These are phyloP conservation scores for Ryuthela nishihirai DNA, from an alignment of 2,888 invertebrate genomes.

Conservation along the genomic window DNA sequence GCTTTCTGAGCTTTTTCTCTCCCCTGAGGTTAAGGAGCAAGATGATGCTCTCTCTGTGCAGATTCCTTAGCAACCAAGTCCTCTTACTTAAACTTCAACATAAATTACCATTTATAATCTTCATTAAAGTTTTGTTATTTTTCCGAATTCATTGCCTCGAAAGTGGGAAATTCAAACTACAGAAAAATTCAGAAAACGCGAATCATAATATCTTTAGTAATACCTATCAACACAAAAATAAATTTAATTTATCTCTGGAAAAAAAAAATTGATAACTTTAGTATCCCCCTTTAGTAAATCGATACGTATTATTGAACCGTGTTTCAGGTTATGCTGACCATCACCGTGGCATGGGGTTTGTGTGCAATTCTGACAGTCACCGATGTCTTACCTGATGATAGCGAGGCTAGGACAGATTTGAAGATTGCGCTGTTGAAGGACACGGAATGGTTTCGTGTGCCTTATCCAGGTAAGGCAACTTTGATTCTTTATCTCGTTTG, in stretches of 20 bases:
- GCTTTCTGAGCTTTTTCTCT: too few species aligned
- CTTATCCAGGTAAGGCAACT: conserved; percentile 64
- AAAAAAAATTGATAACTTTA: not conserved
- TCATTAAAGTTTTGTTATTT: too few species aligned
- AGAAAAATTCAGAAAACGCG: not conserved
- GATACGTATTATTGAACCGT: not conserved
- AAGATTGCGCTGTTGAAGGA: conserved; percentile 50
- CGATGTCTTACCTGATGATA: conserved; percentile 7
- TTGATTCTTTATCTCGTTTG: too few species aligned
- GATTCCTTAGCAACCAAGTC: too few species aligned
- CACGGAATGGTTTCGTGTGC: conserved; percentile 74
- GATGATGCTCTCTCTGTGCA: too few species aligned
- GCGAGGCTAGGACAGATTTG: conserved; percentile 26
- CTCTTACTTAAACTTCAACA: too few species aligned
- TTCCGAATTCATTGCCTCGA: too few species aligned
- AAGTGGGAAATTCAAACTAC: not conserved
- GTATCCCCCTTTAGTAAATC: not conserved
- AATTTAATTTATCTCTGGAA: too few species aligned
- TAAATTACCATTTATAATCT: too few species aligned
- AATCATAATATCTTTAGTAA: too few species aligned
- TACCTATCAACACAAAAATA: too few species aligned
- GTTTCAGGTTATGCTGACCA: conserved; percentile 29
- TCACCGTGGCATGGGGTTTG: conserved; percentile 22
- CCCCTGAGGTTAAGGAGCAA: too few species aligned
- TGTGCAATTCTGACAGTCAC: conserved; percentile 23